Evolutionary conservation across 1,140 invertebrate species (phyloP).

Genomic region (Coptotermes formosanus): DNA sequence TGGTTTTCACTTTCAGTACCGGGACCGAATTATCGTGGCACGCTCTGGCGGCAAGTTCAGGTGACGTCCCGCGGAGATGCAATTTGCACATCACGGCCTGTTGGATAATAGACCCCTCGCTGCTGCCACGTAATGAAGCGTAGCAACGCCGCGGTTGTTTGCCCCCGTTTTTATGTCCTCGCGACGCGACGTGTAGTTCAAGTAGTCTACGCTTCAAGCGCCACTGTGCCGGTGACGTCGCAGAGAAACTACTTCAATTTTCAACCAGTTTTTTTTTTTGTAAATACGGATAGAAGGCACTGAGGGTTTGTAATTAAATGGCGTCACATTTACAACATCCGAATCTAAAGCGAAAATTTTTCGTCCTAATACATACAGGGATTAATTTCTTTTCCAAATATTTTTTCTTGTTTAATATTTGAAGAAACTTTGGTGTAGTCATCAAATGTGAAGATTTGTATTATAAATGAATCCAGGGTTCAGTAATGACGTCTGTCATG

Average conservation of each 20-base stretch:
- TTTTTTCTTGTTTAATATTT: too few species aligned
- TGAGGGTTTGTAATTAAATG: too few species aligned
- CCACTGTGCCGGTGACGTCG: neutral
- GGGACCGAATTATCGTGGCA: neutral
- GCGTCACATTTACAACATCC: too few species aligned
- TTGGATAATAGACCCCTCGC: neutral
- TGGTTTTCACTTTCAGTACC: too few species aligned
- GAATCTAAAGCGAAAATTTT: too few species aligned
- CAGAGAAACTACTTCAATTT: neutral
- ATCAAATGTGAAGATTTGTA: too few species aligned
- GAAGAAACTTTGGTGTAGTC: too few species aligned
- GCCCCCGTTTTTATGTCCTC: neutral
- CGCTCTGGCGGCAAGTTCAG: neutral
- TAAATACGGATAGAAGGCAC: neutral
- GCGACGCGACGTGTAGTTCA: neutral
- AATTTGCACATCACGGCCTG: conserved; percentile 17
- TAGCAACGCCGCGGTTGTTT: neutral
- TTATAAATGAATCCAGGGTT: too few species aligned
- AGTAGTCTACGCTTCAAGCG: neutral
- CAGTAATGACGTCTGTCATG: too few species aligned
- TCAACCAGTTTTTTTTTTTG: neutral
- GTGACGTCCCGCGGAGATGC: neutral
- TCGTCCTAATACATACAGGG: too few species aligned
- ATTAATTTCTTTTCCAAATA: too few species aligned
- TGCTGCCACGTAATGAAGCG: neutral